phyloP scores from a whole-genome alignment of 1,140 invertebrate genomes.

The Drosophila nikananu region DNA sequence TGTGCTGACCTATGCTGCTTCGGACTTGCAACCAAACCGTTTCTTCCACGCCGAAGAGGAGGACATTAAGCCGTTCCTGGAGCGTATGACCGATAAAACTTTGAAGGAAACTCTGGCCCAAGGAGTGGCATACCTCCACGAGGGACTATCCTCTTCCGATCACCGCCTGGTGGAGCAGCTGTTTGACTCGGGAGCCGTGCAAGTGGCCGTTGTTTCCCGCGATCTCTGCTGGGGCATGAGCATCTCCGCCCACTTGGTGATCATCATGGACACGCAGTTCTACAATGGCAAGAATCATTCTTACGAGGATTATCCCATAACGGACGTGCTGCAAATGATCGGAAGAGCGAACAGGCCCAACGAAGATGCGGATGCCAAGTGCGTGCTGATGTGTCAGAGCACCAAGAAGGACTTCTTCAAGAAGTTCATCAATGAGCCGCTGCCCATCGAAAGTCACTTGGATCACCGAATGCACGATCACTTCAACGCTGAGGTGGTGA shows the following conservation, averaged over 20 bases:
- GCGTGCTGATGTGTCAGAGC: conserved; percentile 98
- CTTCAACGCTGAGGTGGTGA: conserved; percentile 99
- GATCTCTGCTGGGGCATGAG: conserved; percentile 97
- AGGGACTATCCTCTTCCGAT: conserved; percentile 94
- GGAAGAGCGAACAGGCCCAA: conserved; percentile 95
- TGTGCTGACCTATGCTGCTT: conserved; percentile 95
- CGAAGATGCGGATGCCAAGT: conserved; percentile 97
- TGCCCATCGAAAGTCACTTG: conserved; percentile 98
- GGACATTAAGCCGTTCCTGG: conserved; percentile 94
- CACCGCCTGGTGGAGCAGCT: conserved; percentile 95
- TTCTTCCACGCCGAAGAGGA: conserved; percentile 96
- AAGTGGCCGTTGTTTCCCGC: conserved; percentile 95
- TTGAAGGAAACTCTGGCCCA: conserved; percentile 94
- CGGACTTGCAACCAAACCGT: conserved; percentile 92
- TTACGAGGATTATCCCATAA: conserved; percentile 99
- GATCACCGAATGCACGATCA: conserved; percentile 99
- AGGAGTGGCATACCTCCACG: conserved; percentile 99
- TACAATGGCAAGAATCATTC: conserved; percentile 98
- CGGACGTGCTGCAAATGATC: conserved; percentile 99
- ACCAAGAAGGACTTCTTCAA: conserved; percentile 99
- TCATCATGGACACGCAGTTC: conserved; percentile 98
- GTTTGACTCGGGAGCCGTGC: conserved; percentile 96
- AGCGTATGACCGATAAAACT: conserved; percentile 95
- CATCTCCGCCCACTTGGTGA: conserved; percentile 95
- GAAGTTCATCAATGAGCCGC: conserved; percentile 98